Base-by-base conservation (phyloP, 2,113 vertebrate species). In the Sebastes fasciatus region DNA sequence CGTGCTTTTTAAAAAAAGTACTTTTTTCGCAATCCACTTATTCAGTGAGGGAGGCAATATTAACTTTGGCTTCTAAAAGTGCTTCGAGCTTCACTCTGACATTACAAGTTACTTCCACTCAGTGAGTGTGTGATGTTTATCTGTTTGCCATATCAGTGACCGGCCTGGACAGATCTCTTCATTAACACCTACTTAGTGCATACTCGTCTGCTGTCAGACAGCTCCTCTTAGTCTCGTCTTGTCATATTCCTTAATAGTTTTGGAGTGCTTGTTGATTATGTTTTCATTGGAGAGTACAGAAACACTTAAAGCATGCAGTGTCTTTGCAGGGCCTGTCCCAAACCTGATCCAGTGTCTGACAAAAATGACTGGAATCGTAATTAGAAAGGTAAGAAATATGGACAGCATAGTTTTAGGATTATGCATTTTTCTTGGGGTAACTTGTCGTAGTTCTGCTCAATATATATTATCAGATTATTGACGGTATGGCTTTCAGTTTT, bases 131-230 rank as follows among this genome's bases (percentile, higher is more conserved):
- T 90, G 90, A 91, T 91, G 89, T 93, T 94, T 92, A 92, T 93
- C 89, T 87, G 83, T 93, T 91, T 88, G 83, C 78, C 65, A 74
- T 91, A 91, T 92, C 87, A 88, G 83, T 90, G 90, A 89, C 90
- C 88, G 74, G 94, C 90, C 88, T 78, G 72, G 86, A 89, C 90
- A 89, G 91, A 93, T 91, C 86, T 91, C 94, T 94, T 94, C 87
- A 94, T 95, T 90, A 92, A 78, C 77, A 72, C 82, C 87, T 79
- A 66, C 91, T 92, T 88, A 87, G 86, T 83, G 80, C 90, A 88
- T 75, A 89, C 85, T 89, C 65, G 64, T 87, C 87, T 70, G 69
- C 85, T 85, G 83, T 88, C 86, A 88, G 79, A 83, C 61, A 63
- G 54, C 77, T 77, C 58, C 73, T 82, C 4, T 91, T 77, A 74